Evolutionary conservation across 2,113 vertebrate species (phyloP).

Genomic region (Falco punctatus): DNA sequence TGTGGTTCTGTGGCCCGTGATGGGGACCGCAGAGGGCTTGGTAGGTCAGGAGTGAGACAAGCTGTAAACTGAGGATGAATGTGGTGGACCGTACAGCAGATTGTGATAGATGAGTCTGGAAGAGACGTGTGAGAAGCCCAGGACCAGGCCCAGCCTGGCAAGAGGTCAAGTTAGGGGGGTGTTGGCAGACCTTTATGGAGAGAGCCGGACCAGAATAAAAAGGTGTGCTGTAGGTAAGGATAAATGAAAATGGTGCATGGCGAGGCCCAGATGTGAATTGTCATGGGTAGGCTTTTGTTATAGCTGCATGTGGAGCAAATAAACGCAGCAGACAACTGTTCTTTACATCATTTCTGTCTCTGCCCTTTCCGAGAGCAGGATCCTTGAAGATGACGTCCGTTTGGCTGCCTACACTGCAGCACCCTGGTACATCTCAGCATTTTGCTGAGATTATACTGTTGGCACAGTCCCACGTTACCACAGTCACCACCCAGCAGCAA

Average conservation of each 20-base stretch:
- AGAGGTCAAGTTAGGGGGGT: not conserved
- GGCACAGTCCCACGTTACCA: not conserved
- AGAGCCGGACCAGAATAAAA: not conserved
- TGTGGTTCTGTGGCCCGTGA: not conserved
- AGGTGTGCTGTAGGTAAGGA: not conserved
- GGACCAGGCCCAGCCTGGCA: not conserved
- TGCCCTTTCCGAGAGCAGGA: not conserved
- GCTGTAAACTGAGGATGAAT: not conserved
- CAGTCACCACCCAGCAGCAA: not conserved
- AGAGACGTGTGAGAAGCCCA: not conserved
- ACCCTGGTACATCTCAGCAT: not conserved
- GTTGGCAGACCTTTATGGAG: not conserved
- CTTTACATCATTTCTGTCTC: not conserved
- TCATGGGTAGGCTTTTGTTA: not conserved
- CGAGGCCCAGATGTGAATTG: not conserved
- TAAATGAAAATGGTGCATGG: rapidly evolving
- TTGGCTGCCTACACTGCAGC: slow-evolving; percentile 23
- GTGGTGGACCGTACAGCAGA: not conserved
- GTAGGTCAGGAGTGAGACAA: not conserved
- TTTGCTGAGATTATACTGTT: not conserved
- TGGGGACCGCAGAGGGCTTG: not conserved
- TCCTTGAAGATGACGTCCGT: not conserved
- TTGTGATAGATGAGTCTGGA: not conserved
- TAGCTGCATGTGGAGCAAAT: not conserved
- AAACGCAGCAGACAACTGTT: not conserved